Conservation (phyloP, 2,888 invertebrate species). For the Boloria euphrosyne region DNA sequence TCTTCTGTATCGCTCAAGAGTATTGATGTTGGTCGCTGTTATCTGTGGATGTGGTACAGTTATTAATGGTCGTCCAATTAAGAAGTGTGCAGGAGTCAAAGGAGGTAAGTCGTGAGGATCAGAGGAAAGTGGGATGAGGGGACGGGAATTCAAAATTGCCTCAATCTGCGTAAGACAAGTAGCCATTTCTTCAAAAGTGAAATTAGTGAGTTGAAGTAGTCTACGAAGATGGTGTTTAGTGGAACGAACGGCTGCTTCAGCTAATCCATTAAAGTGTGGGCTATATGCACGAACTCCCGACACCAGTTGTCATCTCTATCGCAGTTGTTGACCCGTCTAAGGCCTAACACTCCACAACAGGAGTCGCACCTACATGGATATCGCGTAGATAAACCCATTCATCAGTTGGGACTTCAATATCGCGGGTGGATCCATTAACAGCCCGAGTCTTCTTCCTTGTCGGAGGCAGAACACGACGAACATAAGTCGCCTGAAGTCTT, state of each 20-base stretch:
- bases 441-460: too few species aligned
- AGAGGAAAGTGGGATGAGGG: conserved; percentile 32
- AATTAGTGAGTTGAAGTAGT: conserved; percentile 24
- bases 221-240: conserved; percentile 33
- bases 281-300: conserved; percentile 31
- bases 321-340: too few species aligned
- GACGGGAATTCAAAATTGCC: conserved; percentile 37
- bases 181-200: conserved; percentile 38
- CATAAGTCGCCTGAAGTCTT: too few species aligned
- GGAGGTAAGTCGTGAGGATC: conserved; percentile 31
- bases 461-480: too few species aligned
- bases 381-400: too few species aligned
- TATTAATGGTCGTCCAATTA: conserved; percentile 36
- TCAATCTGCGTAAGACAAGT: conserved; percentile 37
- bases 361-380: too few species aligned
- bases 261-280: conserved; percentile 36
- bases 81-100: conserved; percentile 37
- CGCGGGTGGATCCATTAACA: too few species aligned
- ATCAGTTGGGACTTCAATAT: too few species aligned
- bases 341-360: too few species aligned
- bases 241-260: conserved; percentile 36
- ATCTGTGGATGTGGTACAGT: conserved; percentile 15
- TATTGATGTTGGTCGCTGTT: neutral
- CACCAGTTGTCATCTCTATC: too few species aligned
- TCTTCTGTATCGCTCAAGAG: neutral